These are phyloP conservation scores for Gadopsis bispinosus DNA, from an alignment of 2,797 vertebrate genomes.

Conservation along the genomic window DNA sequence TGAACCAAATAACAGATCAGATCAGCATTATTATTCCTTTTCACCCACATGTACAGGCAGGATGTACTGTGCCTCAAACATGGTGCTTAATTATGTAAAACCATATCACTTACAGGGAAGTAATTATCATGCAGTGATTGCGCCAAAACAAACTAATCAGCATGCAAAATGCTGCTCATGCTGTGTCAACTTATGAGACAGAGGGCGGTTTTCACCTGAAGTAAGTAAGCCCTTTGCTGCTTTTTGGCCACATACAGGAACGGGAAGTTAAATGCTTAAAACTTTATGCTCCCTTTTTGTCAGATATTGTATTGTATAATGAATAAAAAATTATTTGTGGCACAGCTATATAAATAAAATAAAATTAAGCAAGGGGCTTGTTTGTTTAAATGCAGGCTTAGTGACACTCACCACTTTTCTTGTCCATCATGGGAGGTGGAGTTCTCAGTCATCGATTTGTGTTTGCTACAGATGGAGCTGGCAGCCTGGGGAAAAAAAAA, in stretches of 20 bases:
- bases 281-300: neutral
- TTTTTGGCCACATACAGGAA: conserved; percentile 22
- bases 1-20: conserved; percentile 43
- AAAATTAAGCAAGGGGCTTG: conserved; percentile 3
- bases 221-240: conserved; percentile 40
- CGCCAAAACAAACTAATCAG: conserved; percentile 73
- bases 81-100: conserved; percentile 74
- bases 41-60: conserved; percentile 48
- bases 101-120: conserved; percentile 69
- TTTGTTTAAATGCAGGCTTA: conserved; percentile 36
- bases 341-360: neutral
- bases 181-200: conserved; percentile 63
- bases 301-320: conserved; percentile 11
- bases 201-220: conserved; percentile 49
- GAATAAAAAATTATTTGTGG: conserved; percentile 3
- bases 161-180: conserved; percentile 63
- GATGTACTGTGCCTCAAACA: conserved; percentile 55
- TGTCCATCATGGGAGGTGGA: conserved; percentile 86
- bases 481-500: conserved; percentile 74
- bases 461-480: conserved; percentile 72
- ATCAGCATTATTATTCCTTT: conserved; percentile 50
- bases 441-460: conserved; percentile 84
- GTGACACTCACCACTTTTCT: conserved; percentile 85
- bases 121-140: conserved; percentile 77
- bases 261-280: conserved; percentile 18